These are phyloP conservation scores for Anniella stebbinsi DNA, from an alignment of 2,797 vertebrate species.

Conservation along the genomic window DNA sequence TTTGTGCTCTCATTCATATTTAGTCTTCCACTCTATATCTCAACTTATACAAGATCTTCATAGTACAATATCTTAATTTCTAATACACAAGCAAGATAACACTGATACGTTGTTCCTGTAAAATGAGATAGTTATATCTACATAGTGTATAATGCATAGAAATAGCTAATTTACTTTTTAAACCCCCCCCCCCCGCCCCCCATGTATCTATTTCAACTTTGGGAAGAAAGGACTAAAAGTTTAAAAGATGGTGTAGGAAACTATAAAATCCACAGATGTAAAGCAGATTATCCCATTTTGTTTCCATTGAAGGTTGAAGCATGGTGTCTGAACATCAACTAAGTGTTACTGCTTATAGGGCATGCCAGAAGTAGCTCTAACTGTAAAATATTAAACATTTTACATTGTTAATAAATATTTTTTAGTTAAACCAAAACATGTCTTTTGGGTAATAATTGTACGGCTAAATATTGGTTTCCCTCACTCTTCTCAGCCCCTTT, in stretches of 20 bases:
- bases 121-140: constrained; percentile 75
- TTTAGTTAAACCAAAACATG: constrained; percentile 80
- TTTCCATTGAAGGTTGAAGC: constrained; percentile 82
- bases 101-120: constrained; percentile 76
- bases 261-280: constrained; percentile 73
- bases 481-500: background rate
- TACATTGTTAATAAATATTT: constrained; percentile 85
- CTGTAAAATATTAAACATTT: constrained; percentile 83
- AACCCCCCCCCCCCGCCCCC: background rate
- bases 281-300: constrained; percentile 75
- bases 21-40: constrained; percentile 82
- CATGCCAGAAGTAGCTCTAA: constrained; percentile 87
- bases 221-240: constrained; percentile 70
- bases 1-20: constrained; percentile 76
- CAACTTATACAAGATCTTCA: constrained; percentile 74
- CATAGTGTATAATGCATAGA: constrained; percentile 73
- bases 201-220: constrained; percentile 75
- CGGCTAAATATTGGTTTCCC: background rate
- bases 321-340: constrained; percentile 86
- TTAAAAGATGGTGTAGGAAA: constrained; percentile 75
- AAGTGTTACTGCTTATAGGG: constrained; percentile 86
- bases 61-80: constrained; percentile 74
- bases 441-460: constrained; percentile 55
- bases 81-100: constrained; percentile 66
- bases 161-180: constrained; percentile 74